Conservation (phyloP, 2,888 invertebrate genomes). For the Macaria notata region DNA sequence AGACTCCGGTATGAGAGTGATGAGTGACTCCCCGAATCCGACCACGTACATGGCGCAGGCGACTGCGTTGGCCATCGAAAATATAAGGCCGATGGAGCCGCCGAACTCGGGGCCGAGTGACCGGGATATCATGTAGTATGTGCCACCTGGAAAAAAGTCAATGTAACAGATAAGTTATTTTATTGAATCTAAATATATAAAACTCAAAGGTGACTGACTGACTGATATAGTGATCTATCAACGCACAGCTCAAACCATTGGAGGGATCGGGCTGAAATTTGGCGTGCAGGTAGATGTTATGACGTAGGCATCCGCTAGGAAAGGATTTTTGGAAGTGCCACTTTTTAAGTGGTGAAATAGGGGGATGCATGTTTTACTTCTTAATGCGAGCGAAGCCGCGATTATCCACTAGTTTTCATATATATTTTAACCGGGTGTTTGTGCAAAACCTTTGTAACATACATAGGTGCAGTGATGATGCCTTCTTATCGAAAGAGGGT, state of each 20-base stretch:
- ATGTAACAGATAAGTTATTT: not conserved
- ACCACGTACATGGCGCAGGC: conserved; percentile 99
- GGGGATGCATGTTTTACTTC: not conserved
- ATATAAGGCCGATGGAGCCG: conserved; percentile 96
- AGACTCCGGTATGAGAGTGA: conserved; percentile 83
- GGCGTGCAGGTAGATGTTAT: no score
- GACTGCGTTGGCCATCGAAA: conserved; percentile 97
- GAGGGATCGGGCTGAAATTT: no score
- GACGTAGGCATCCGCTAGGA: no score
- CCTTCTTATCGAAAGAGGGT: no score
- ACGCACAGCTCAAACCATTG: no score
- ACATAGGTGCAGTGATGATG: no score
- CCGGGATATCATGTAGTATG: conserved; percentile 99
- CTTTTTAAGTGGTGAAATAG: no score
- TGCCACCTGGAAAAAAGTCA: conserved; percentile 87
- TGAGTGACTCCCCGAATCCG: conserved; percentile 97
- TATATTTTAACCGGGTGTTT: no score
- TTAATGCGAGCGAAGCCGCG: not conserved
- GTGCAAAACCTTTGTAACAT: no score
- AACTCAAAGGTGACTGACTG: no score
- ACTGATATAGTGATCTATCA: no score
- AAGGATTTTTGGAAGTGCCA: no score
- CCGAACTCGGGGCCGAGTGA: conserved; percentile 99
- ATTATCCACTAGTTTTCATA: not conserved
- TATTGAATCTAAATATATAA: not conserved